phyloP scores from a whole-genome alignment of 2,797 vertebrate species.

The Smutsia temminckii region DNA sequence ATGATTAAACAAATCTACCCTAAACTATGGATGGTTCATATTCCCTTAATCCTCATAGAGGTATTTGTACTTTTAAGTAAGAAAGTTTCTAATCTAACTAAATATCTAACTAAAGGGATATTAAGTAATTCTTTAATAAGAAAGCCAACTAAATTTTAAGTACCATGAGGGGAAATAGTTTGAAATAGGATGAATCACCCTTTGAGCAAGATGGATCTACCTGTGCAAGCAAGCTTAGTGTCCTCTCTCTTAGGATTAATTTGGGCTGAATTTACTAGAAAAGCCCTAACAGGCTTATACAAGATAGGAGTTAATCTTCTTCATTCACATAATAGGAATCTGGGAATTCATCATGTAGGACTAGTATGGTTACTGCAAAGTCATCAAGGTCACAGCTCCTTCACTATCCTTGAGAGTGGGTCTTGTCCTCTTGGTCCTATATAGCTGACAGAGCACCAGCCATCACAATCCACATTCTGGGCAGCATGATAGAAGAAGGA shows the following conservation, averaged over 20 bases:
- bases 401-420: neutral
- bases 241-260: neutral
- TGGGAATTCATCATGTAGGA: neutral
- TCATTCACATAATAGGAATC: neutral
- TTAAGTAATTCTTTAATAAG: neutral
- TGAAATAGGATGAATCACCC: neutral
- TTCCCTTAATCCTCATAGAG: neutral
- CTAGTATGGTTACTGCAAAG: neutral
- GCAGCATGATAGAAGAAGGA: neutral
- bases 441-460: neutral
- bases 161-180: neutral
- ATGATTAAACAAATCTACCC: neutral
- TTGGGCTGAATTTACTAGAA: neutral
- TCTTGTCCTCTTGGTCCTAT: neutral
- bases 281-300: neutral
- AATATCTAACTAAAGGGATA: neutral
- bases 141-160: neutral
- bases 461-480: neutral
- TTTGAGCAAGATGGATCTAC: neutral
- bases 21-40: neutral
- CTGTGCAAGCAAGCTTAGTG: neutral
- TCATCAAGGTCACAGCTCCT: neutral
- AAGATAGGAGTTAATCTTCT: neutral
- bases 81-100: neutral
- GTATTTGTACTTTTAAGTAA: neutral